Conservation (phyloP, 2,888 invertebrate species). For the Mythimna lalbum region DNA sequence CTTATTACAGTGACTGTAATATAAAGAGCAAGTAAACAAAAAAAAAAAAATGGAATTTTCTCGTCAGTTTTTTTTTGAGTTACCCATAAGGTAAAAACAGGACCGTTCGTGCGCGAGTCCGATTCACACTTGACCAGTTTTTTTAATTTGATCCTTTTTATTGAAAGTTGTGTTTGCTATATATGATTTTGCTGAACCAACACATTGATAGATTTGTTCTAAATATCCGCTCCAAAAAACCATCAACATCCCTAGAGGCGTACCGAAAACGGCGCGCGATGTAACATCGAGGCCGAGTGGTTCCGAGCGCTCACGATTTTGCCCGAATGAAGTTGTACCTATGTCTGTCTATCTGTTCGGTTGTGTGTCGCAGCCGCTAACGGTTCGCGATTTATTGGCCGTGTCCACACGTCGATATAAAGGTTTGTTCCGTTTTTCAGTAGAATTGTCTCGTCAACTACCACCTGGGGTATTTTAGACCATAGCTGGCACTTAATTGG, state of each 20-base stretch:
- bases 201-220: background rate
- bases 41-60: no score
- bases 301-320: slow-evolving; percentile 78
- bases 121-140: no score
- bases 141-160: no score
- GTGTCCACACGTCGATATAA: slow-evolving; percentile 55
- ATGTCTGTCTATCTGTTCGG: slow-evolving; percentile 67
- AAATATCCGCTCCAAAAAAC: slow-evolving; percentile 4
- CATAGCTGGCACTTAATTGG: background rate
- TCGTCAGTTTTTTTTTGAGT: no score
- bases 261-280: slow-evolving; percentile 65
- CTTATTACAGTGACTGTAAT: no score
- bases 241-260: slow-evolving; percentile 59
- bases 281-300: slow-evolving; percentile 68
- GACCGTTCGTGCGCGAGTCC: no score
- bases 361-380: slow-evolving; percentile 64
- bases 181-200: background rate
- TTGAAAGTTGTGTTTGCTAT: no score
- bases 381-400: slow-evolving; percentile 65
- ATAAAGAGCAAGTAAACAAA: no score
- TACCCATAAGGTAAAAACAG: no score
- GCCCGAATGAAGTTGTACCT: slow-evolving; percentile 80
- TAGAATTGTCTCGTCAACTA: slow-evolving; percentile 12
- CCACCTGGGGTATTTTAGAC: background rate
- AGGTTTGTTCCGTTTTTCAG: slow-evolving; percentile 48